phyloP scores from a whole-genome alignment of 2,113 vertebrate genomes.

The Microtus richardsoni region DNA sequence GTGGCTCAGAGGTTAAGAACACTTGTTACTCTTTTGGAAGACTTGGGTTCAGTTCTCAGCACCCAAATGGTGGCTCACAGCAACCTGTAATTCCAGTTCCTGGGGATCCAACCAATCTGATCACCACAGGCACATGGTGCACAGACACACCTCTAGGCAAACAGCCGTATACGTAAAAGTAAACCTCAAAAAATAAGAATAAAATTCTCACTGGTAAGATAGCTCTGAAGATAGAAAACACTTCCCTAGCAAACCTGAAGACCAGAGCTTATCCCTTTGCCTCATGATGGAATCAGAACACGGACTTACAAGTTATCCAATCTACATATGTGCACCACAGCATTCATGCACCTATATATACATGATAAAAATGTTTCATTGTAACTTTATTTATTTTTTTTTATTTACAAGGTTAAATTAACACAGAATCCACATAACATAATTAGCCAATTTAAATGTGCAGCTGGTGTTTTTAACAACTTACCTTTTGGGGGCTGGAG shows the following conservation, averaged over 20 bases:
- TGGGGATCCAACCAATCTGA: not conserved
- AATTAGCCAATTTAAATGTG: not conserved
- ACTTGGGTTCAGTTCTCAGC: not conserved
- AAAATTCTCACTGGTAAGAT: not conserved
- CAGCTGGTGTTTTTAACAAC: not conserved
- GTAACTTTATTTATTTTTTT: not conserved
- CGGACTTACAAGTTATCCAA: not conserved
- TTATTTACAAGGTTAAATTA: not conserved
- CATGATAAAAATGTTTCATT: not conserved
- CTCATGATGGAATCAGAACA: not conserved
- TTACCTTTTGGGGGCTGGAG: too few species aligned
- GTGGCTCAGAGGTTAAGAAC: not conserved
- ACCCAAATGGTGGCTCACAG: not conserved
- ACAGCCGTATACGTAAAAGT: not conserved
- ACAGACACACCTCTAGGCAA: not conserved
- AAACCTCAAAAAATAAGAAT: not conserved
- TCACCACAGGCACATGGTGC: not conserved
- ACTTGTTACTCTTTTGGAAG: not conserved
- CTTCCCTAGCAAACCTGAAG: not conserved
- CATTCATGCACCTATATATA: not conserved
- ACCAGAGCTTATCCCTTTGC: not conserved
- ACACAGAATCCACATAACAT: not conserved
- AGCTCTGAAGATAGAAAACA: not conserved
- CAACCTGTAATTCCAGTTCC: not conserved
- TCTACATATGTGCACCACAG: not conserved